Percentiles rank a stretch among this genome's conserved stretches.
Evolutionary conservation across 2,797 vertebrate species (phyloP).

Genomic region (Allochrocebus solatus): DNA sequence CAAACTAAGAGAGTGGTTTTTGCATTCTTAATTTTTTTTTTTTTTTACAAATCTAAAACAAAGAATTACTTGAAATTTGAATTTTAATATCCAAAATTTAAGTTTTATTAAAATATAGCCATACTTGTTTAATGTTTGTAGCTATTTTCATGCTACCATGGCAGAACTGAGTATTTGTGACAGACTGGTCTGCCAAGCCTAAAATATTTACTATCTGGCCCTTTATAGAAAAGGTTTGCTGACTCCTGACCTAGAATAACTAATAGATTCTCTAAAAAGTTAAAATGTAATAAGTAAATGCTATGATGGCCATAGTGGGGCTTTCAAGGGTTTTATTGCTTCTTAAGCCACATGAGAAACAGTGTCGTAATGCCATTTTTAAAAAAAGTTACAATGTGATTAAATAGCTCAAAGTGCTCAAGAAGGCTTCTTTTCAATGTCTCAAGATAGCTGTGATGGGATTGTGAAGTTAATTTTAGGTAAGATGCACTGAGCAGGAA

Average conservation of each 20-base stretch:
- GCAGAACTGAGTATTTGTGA: not conserved
- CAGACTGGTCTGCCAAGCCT: not conserved
- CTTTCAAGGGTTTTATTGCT: slow-evolving; percentile 39
- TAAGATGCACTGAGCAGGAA: slow-evolving; percentile 4
- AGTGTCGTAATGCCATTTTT: not conserved
- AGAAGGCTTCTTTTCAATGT: not conserved
- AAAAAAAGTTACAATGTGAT: not conserved
- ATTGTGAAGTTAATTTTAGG: slow-evolving; percentile 33
- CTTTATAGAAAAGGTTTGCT: not conserved
- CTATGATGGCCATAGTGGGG: not conserved
- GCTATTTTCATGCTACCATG: not conserved
- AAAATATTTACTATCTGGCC: not conserved
- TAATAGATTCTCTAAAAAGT: slow-evolving; percentile 8
- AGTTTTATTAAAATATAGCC: slow-evolving; percentile 4
- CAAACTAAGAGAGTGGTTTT: not conserved
- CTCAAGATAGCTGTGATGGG: not conserved
- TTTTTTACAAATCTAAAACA: slow-evolving; percentile 25
- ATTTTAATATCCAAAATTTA: slow-evolving; percentile 16
- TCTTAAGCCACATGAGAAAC: slow-evolving; percentile 13
- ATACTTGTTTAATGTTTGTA: not conserved
- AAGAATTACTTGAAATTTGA: slow-evolving; percentile 22
- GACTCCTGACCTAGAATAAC: slow-evolving; percentile 4
- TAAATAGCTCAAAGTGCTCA: slow-evolving; percentile 43
- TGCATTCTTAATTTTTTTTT: not conserved
- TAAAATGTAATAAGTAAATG: slow-evolving; percentile 41